Evolutionary conservation across 2,797 vertebrate genomes (phyloP), one percentile per base, ranked within the genome.

Genomic region (Enteromius treurensis): DNA sequence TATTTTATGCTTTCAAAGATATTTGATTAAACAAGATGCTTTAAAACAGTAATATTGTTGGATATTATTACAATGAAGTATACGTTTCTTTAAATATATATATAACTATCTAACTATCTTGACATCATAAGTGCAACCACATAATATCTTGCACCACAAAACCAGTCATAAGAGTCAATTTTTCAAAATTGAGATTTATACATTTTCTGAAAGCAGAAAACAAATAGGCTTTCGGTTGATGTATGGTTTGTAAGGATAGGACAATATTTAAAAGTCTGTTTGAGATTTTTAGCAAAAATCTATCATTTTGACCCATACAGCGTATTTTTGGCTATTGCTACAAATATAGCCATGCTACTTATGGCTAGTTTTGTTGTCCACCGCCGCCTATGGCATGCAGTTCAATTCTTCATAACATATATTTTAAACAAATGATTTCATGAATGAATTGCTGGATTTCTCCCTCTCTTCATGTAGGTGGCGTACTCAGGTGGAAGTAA

Each of bases 401-500:
- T 23, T 49, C 19, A n/a, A 2, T 26, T 9, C 8, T 29, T 13
- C 11, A 47, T 74, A 34, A 32, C 47, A 21, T 11, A 21, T 51
- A 2, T 2, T 7, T 23, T 40, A 23, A 75, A 23, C 9, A 0
- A 55, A 55, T 23, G 32, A 40, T 75, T 5, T 6, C 6, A 34
- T 13, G 2, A 51, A 53, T 37, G 3, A 64, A 21, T 26, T 17
- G 17, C 6, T 42, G 14, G 21, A n/a, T 65, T 34, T 8, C 9
- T 64, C 37, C 2, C 23, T 21, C 8, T 69, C 14, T 6, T 71
- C 21, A 15, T 88, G 10, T 92, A 99, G 98, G 97, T 99, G 88
- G 96, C 96, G 0, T 98, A 96, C 84, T 94, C 97, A 2, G 96
- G 96, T 2, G 97, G 97, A 89, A 99, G 94, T 91, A 99, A 98